Evolutionary conservation across 2,888 invertebrate species (phyloP).

Genomic region (Lycocerus yunnanus): DNA sequence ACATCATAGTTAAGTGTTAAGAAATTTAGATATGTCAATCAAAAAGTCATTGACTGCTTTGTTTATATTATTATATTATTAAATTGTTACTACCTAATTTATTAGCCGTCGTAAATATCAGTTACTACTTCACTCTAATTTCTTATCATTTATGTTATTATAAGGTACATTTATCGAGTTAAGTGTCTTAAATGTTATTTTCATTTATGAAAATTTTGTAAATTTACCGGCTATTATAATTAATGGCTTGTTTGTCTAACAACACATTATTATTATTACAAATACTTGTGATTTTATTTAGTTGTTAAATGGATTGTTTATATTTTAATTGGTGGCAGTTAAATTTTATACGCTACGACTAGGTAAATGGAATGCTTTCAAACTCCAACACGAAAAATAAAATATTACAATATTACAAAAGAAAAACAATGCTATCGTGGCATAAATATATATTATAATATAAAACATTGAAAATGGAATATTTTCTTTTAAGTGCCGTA

Average conservation of each 20-base stretch:
- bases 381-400: not conserved
- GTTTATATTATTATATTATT: conserved; percentile 50
- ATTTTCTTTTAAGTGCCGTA: not conserved
- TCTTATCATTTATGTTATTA: conserved; percentile 19
- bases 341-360: no score
- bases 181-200: conserved; percentile 1
- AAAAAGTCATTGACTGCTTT: conserved; percentile 49
- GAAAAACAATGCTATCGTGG: no score
- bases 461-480: not conserved
- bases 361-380: not conserved
- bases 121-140: conserved; percentile 21
- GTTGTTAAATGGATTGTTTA: not conserved
- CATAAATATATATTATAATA: not conserved
- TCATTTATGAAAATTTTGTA: not conserved
- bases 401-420: no score
- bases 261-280: not conserved
- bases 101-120: conserved; percentile 28
- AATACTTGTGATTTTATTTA: not conserved
- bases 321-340: not conserved
- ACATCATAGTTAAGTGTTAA: conserved; percentile 47
- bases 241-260: not conserved
- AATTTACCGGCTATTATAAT: not conserved
- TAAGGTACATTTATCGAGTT: not conserved
- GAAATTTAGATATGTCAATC: conserved; percentile 53
- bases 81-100: conserved; percentile 39